Percentiles rank a stretch among this genome's conserved stretches.
Evolutionary conservation across 2,113 vertebrate species (phyloP).

Genomic region (Thunnus maccoyii): DNA sequence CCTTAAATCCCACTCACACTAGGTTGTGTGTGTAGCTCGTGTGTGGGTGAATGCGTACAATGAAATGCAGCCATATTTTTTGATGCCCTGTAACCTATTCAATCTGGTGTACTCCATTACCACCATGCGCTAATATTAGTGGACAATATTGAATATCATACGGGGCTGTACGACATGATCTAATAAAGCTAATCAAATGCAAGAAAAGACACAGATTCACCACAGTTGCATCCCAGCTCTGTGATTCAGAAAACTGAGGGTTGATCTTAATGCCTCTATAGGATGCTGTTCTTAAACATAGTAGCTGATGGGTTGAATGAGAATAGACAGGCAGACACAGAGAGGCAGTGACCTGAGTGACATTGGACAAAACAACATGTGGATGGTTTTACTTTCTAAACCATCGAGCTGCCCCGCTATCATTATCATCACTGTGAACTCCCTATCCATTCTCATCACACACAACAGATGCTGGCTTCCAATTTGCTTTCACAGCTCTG

Average conservation of each 20-base stretch:
- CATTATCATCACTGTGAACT: slow-evolving; percentile 77
- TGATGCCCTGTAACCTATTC: slow-evolving; percentile 69
- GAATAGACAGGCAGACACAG: slow-evolving; percentile 42
- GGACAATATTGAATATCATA: slow-evolving; percentile 58
- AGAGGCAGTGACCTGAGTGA: slow-evolving; percentile 77
- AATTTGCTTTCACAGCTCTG: slow-evolving; percentile 75
- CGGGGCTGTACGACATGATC: slow-evolving; percentile 53
- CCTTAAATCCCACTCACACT: slow-evolving; percentile 78
- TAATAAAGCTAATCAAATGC: slow-evolving; percentile 57
- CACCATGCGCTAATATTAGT: slow-evolving; percentile 61
- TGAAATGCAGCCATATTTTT: slow-evolving; percentile 59
- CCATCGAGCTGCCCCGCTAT: slow-evolving; percentile 75
- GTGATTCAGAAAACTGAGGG: background rate
- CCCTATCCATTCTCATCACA: slow-evolving; percentile 81
- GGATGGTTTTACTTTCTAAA: slow-evolving; percentile 79
- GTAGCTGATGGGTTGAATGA: slow-evolving; percentile 48
- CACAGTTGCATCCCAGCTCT: background rate
- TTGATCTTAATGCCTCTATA: slow-evolving; percentile 17
- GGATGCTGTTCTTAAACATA: background rate
- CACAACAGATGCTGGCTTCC: slow-evolving; percentile 82
- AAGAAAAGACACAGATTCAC: slow-evolving; percentile 15
- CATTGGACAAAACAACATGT: slow-evolving; percentile 78
- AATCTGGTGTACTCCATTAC: slow-evolving; percentile 58
- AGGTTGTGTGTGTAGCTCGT: slow-evolving; percentile 51
- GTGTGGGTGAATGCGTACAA: slow-evolving; percentile 58